A percentile compares a stretch with the other conserved stretches of the same genome.
Evolutionary conservation across 1,140 invertebrate species (phyloP).

Genomic region (Cydia amplana): DNA sequence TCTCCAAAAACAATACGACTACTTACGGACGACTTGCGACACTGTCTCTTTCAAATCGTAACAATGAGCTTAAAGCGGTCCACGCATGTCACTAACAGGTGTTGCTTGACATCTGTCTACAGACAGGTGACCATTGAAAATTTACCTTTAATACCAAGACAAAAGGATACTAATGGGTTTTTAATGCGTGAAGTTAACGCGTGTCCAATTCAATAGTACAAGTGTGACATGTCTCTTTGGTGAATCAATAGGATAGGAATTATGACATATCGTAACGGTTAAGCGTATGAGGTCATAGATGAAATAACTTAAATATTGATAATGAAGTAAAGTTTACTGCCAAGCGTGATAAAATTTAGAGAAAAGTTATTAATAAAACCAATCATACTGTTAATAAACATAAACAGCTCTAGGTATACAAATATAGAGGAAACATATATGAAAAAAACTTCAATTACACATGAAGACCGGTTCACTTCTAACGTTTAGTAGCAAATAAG

Average conservation of each 20-base stretch:
- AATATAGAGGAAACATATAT: not conserved
- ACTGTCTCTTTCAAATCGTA: not conserved
- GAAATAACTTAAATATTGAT: not conserved
- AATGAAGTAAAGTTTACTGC: not conserved
- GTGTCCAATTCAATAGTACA: constrained; percentile 1
- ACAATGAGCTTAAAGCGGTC: constrained; percentile 19
- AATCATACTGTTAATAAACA: not conserved
- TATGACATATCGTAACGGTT: not conserved
- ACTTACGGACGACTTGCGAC: constrained; percentile 1
- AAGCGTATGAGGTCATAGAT: not conserved
- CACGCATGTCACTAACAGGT: constrained; percentile 22
- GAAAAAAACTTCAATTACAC: not conserved
- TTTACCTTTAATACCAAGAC: constrained; percentile 24
- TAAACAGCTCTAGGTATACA: not conserved
- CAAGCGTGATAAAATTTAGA: not conserved
- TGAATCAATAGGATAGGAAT: constrained; percentile 10
- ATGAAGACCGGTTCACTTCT: not conserved
- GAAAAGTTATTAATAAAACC: not conserved
- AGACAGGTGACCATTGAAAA: constrained; percentile 20
- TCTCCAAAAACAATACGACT: not conserved
- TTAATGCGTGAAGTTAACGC: constrained; percentile 17
- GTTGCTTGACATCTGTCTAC: constrained; percentile 19
- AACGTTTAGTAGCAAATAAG: constrained; percentile 10
- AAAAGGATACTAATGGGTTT: constrained; percentile 27
- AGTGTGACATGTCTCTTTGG: constrained; percentile 26